Conservation (phyloP, 2,797 vertebrate genomes). For the Ctenopoma multispine region DNA sequence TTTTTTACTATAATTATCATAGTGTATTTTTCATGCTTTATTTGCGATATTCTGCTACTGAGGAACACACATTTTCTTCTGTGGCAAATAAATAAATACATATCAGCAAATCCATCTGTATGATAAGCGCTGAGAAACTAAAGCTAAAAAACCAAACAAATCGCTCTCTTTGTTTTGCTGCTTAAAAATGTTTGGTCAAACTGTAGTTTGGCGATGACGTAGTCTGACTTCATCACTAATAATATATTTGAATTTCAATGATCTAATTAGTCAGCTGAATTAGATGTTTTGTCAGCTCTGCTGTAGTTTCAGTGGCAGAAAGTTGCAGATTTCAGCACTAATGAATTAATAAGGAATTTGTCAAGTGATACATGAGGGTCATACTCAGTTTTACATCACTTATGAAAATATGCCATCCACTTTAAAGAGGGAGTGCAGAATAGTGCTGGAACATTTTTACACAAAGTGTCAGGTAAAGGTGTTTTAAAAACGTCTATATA, state of each 20-base stretch:
- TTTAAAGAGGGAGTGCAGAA: slow-evolving; percentile 13
- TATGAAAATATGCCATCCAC: neutral
- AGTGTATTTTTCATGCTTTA: too few species aligned
- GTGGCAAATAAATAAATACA: too few species aligned
- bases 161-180: neutral
- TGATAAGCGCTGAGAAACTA: neutral
- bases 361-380: neutral
- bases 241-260: slow-evolving; percentile 18
- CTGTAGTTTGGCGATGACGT: neutral
- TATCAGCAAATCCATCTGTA: neutral
- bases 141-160: neutral
- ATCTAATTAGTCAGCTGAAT: neutral
- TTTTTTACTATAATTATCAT: too few species aligned
- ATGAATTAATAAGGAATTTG: neutral
- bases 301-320: neutral
- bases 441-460: slow-evolving; percentile 27
- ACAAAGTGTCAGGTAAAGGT: slow-evolving; percentile 42
- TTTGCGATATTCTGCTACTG: neutral
- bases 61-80: too few species aligned
- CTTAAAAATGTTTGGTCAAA: neutral
- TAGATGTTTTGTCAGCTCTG: neutral
- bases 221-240: neutral
- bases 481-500: slow-evolving; percentile 73
- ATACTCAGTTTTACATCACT: neutral
- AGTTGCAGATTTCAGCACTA: neutral